Base-by-base conservation (phyloP, 2,113 vertebrate genomes). In the Cheilinus undulatus region DNA sequence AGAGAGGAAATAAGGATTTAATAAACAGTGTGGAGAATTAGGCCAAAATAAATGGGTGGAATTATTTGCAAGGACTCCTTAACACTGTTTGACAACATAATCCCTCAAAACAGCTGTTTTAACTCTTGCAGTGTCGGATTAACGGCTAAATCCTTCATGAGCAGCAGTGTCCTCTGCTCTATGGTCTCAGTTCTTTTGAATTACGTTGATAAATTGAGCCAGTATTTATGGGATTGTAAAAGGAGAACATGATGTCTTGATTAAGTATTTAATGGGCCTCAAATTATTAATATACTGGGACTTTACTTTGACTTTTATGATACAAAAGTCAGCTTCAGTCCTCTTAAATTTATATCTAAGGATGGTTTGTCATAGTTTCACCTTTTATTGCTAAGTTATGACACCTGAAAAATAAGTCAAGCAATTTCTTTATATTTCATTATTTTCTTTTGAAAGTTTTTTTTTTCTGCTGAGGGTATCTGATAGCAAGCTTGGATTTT, bases 91-190 rank as follows among this genome's bases (percentile, higher is more conserved):
- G 22, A 69, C 59, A 17, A 23, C 48, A 42, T 78, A 74, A 83
- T 70, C 70, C 48, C 23, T 36, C 0, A 32, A 54, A 78, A 62
- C 70, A 70, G 64, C 27, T 14, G 70, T 43, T 66, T 60, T 56
- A 56, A 50, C 43, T 36, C 22, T 51, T 48, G 3, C 6, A 14
- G 50, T 34, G 50, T 28, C 19, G 34, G 34, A 4, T 70, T 45
- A 74, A 27, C 59, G 12, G 45, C 50, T 67, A 45, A 78, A 71
- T 50, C 75, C 60, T 15, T 34, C 1, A 28, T 23, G 27, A 19
- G 30, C 22, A 30, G 28, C 30, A 8, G 26, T 20, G 62, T 38
- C 67, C 43, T 57, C 20, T 2, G 50, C 22, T 27, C 69, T 58
- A 20, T 69, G 20, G 10, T 51, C 34, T 43, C 49, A 53, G 7